A percentile compares a stretch with the other conserved stretches of the same genome.
phyloP scores from a whole-genome alignment of 2,888 invertebrate genomes.

The Candidula unifasciata region DNA sequence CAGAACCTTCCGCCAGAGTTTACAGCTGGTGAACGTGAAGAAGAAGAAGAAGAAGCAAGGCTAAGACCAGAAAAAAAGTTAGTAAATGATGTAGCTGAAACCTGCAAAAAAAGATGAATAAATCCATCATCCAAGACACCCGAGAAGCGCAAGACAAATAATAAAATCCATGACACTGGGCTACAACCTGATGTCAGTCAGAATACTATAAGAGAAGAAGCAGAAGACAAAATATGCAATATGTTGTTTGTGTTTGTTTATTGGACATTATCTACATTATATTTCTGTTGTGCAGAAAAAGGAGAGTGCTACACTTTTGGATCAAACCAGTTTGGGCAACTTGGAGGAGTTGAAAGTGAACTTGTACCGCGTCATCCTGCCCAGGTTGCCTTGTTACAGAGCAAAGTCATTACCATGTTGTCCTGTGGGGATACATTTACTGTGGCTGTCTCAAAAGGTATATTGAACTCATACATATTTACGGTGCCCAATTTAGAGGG shows the following conservation, averaged over 20 bases:
- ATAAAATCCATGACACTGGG: too few species aligned
- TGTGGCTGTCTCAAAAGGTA: conserved; percentile 72
- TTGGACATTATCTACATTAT: neutral
- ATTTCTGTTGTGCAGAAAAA: conserved; percentile 59
- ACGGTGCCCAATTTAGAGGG: too few species aligned
- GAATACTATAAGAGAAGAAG: neutral
- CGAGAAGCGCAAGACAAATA: too few species aligned
- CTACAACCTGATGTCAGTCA: too few species aligned
- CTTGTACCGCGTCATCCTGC: conserved; percentile 60
- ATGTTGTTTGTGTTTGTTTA: too few species aligned
- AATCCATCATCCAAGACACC: too few species aligned
- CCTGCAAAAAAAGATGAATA: too few species aligned
- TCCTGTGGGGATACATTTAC: conserved; percentile 77
- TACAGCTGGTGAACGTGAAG: too few species aligned
- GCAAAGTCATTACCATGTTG: conserved; percentile 63
- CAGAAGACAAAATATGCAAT: too few species aligned
- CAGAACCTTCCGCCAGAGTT: too few species aligned
- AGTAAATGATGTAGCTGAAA: too few species aligned
- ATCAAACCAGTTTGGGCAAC: conserved; percentile 77
- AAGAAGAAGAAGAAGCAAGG: too few species aligned
- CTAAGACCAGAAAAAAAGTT: neutral
- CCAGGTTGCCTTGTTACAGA: conserved; percentile 59
- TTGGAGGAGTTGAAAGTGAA: conserved; percentile 71
- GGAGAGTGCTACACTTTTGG: conserved; percentile 76
- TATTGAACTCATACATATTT: neutral